phyloP scores from a whole-genome alignment of 2,797 vertebrate genomes.

The Sebastes oblongus region DNA sequence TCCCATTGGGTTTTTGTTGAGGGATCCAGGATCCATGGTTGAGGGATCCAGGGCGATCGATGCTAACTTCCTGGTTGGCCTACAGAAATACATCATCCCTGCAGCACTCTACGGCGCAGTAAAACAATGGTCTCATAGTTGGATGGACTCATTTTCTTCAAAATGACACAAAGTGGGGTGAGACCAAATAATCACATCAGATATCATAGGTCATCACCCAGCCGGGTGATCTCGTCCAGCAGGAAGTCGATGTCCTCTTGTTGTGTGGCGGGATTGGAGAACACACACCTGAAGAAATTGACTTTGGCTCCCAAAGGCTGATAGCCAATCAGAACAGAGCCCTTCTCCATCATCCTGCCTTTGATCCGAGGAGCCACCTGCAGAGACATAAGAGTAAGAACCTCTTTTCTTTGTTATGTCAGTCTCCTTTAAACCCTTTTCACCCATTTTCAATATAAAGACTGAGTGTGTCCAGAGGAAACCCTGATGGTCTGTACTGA shows the following conservation, averaged over 20 bases:
- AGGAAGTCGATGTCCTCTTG: slow-evolving; percentile 79
- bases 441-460: too few relatives aligned
- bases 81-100: too few relatives aligned
- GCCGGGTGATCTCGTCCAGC: slow-evolving; percentile 72
- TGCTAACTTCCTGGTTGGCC: too few relatives aligned
- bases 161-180: not conserved
- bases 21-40: too few relatives aligned
- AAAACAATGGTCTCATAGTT: not conserved
- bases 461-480: not conserved
- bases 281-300: slow-evolving; percentile 81
- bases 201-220: slow-evolving; percentile 72
- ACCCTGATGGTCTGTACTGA: slow-evolving; percentile 25
- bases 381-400: not conserved
- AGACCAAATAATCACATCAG: not conserved
- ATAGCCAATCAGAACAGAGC: slow-evolving; percentile 73
- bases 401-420: not conserved
- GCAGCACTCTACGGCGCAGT: not conserved
- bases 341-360: slow-evolving; percentile 78
- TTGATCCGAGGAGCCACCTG: slow-evolving; percentile 82
- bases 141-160: not conserved
- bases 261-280: slow-evolving; percentile 78
- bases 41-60: too few relatives aligned
- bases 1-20: too few relatives aligned
- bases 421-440: not conserved
- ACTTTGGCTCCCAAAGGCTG: slow-evolving; percentile 72